Conservation (phyloP, 1,140 invertebrate genomes). For the Carposina sasakii region DNA sequence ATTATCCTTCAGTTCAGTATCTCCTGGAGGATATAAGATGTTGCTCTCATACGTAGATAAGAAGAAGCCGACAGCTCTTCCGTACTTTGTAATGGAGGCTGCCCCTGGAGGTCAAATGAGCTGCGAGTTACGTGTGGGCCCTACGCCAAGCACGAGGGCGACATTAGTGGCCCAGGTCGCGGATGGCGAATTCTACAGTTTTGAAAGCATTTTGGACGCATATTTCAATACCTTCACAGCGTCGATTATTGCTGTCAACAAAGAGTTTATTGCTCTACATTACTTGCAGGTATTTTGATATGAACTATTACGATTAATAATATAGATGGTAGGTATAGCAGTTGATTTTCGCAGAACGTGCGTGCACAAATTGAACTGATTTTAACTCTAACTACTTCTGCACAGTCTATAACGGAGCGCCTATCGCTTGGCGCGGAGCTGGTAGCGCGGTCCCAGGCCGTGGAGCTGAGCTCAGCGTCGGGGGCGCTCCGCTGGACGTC, state of each 20-base stretch:
- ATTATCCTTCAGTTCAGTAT: conserved; percentile 57
- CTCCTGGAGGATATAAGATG: conserved; percentile 59
- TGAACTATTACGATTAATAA: no score
- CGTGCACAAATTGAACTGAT: no score
- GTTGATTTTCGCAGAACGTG: no score
- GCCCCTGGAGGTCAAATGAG: conserved; percentile 63
- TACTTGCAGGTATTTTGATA: conserved; percentile 47
- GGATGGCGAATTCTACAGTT: conserved; percentile 53
- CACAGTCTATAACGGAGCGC: conserved; percentile 45
- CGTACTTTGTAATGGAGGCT: conserved; percentile 63
- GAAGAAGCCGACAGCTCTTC: conserved; percentile 34
- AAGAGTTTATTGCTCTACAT: conserved; percentile 60
- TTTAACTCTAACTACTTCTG: no score
- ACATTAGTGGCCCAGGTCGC: conserved; percentile 56
- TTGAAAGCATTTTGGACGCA: conserved; percentile 58
- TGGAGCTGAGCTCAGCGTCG: conserved; percentile 51
- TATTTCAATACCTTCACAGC: conserved; percentile 53
- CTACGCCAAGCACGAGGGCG: conserved; percentile 43
- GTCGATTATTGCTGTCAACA: conserved; percentile 56
- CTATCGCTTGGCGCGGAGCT: conserved; percentile 55
- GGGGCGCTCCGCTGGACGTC: conserved; percentile 43
- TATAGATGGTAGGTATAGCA: no score
- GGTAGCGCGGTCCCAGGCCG: conserved; percentile 43
- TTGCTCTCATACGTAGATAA: conserved; percentile 54
- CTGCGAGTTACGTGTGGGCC: conserved; percentile 53